Base-by-base conservation (phyloP, 2,113 vertebrate genomes). In the Mormoops blainvillei region DNA sequence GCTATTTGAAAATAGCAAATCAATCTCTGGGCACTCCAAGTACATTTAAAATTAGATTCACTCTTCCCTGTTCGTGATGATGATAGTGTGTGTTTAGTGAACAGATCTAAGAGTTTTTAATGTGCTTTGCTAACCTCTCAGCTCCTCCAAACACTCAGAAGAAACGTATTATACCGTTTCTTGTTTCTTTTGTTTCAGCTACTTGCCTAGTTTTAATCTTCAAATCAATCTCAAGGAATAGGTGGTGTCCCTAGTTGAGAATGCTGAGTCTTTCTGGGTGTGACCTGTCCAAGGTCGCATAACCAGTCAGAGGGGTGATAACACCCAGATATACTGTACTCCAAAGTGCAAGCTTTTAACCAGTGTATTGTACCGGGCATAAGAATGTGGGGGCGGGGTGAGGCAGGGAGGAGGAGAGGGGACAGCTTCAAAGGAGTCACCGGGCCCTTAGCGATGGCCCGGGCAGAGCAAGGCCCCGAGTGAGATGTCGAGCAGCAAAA, bases 371-470 rank as follows among this genome's bases (percentile, higher is more conserved):
- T 16, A 9, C 24, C 5, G 1, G 8, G 4, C 2, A 0, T 26
- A 43, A 54, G 12, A 12, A 28, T 26, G 56, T 3, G 56, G 56
- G 50, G 4, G 19, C 18, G 16, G 38, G 20, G 24, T 36, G 18
- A n/a, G 12, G 43, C 48, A 48, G 61, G 28, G 61, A 6, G 28
- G 61, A 15, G 61, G 61, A 31, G 28, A 31, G 61, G 26, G 61
- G 61, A 5, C 8, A 4, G 9, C 18, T 54, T 13, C 6, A 0
- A 4, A 10, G 22, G 19, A 43, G 20, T 41, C 26, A 1, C 36
- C 4, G 14, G 54, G 63, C 52, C 43, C 41, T 78, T 43, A 74
- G 48, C 83, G 12, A 2, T 61, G 58, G 63, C 61, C 56, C 10
- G 1, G 65, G 58, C 87, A 50, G 38, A 50, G 38, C 14, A 5